Evolutionary conservation across 2,888 invertebrate genomes (phyloP), one percentile per base, ranked within the genome.

Genomic region (Ectemnius continuus): DNA sequence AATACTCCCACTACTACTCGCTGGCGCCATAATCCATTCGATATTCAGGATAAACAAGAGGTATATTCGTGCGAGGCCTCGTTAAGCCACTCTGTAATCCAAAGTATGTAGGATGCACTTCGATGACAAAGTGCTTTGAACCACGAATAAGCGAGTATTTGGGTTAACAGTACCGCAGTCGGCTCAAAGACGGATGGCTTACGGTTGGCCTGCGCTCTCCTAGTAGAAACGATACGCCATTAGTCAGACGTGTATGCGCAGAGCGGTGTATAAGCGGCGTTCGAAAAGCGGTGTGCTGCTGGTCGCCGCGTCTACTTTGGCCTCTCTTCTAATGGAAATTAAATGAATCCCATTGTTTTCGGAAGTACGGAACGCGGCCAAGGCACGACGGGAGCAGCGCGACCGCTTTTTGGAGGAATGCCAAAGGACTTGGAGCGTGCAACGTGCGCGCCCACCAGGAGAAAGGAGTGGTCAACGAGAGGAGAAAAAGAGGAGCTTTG

Each of bases 331-430:
- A 81, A 82, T 83, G 83, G 75, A 83, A 82, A 83, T 83, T 81
- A 79, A 82, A 82, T 81, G 79, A 82, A 76, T 83, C 66, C 73
- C 71, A 81, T 81, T 83, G 83, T 82, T 83, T 65, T 63, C 69
- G 61, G 46, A 70, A 75, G 73, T 59, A 61, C 67, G 79, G 83
- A 60, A 56, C 60, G 16, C 14, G 14, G 79, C 80, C 80, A 80
- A 18, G 52, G 4, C 5, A 36, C 11, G 23, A 23, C 23, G 23
- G 23, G 23, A 36, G 36, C 36, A 11, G 36, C 8, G 36, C 8
- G 11, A 8, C 6, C 8, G 36, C 36, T 36, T 36, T 36, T 36
- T 36, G 36, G 36, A 36, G 4, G 36, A 1, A 36, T 11, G 36
- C 36, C 36, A 36, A 11, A 6, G 36, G 16, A 52, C 52, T 52